Conservation (phyloP, 1,140 invertebrate genomes). For the Drosophila bocqueti region DNA sequence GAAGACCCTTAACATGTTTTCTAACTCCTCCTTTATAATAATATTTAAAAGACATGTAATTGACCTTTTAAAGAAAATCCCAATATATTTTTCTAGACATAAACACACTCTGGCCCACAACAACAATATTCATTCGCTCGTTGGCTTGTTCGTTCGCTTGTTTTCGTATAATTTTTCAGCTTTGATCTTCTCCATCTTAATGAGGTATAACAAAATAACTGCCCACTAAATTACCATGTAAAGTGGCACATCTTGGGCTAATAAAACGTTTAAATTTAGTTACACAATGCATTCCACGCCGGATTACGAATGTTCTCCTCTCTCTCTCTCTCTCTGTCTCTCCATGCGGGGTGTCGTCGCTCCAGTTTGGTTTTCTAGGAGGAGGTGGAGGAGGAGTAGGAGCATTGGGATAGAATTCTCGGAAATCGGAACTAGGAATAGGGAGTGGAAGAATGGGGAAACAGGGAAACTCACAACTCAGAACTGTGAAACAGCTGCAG, state of each 20-base stretch:
- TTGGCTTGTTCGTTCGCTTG: background rate
- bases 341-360: constrained; percentile 29
- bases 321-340: background rate
- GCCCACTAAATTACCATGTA: constrained; percentile 45
- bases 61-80: background rate
- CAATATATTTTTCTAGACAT: constrained; percentile 18
- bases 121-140: constrained; percentile 1
- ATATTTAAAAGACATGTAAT: constrained; percentile 4
- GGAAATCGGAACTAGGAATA: constrained; percentile 34
- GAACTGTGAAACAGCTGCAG: constrained; percentile 45
- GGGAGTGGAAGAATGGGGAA: constrained; percentile 6
- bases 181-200: constrained; percentile 40
- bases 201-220: constrained; percentile 46
- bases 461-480: constrained; percentile 12
- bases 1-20: background rate
- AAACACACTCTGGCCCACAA: constrained; percentile 1
- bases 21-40: background rate
- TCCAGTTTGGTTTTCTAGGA: constrained; percentile 26
- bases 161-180: constrained; percentile 26
- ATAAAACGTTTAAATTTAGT: constrained; percentile 54
- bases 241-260: constrained; percentile 47
- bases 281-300: constrained; percentile 44
- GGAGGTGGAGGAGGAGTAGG: constrained; percentile 2
- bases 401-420: constrained; percentile 16
- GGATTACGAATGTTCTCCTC: constrained; percentile 27